Evolutionary conservation across 2,888 invertebrate genomes (phyloP), one percentile per base, ranked within the genome.

Genomic region (Tipula lateralis): DNA sequence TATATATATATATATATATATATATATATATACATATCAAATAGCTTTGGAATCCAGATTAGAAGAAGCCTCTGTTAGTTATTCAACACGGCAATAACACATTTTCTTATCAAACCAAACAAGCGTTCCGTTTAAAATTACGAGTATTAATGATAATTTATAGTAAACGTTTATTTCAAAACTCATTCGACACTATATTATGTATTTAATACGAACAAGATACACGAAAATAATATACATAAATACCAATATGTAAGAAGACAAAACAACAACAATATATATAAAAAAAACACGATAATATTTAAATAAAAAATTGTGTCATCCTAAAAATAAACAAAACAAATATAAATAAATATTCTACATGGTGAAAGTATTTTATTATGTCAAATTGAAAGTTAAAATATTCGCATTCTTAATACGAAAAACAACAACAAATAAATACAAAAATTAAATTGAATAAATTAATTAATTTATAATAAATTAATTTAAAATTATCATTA

Each of bases 251-350:
- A 66, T 66, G 19, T 66, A 66, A 24, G 16, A 66, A 66, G 66
- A 9, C 24, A 7, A 66, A 66, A 24, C 66, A n/a, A 66, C 66
- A 66, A 66, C 66, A 24, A 66, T 9, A 39, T 6, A 32, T 13
- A 24, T 9, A 2, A 66, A 66, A 24, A 66, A 66, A 66, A 66
- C 66, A 66, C 66, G 66, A 66, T 66, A 66, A 66, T 66, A 66
- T 66, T 66, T 66, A 66, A 66, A 66, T 66, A 66, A 66, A 66
- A 66, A 66, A 66, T 66, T 66, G 66, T 66, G 66, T 66, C 66
- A 66, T 66, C 66, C 66, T 66, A 66, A 66, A 66, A 66, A 66
- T 66, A 66, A 66, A 66, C 66, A 66, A 66, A 50, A 50, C 44
- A 50, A 50, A 50, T 24, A 66, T 66, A 66, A 66, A 66, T 66